These are phyloP conservation scores for Lasius platythorax DNA, from an alignment of 2,888 invertebrate genomes.

Conservation along the genomic window DNA sequence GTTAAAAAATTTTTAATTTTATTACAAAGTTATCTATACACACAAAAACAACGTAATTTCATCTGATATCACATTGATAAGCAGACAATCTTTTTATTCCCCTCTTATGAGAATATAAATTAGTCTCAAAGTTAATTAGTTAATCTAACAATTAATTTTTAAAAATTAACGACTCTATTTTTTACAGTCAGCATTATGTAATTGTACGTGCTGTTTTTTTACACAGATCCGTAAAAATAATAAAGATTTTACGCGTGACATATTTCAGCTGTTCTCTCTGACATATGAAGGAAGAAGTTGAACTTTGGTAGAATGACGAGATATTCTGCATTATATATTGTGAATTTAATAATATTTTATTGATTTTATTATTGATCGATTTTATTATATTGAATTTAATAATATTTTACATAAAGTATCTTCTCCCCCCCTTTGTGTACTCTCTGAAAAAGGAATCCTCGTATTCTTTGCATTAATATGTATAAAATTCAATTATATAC, in stretches of 20 bases:
- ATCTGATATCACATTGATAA: neutral
- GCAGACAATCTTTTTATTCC: neutral
- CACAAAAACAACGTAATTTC: neutral
- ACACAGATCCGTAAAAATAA: neutral
- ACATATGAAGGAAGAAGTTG: neutral
- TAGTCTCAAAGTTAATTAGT: no score
- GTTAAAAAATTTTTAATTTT: neutral
- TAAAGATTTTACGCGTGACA: neutral
- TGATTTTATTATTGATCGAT: neutral
- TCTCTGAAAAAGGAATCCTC: neutral
- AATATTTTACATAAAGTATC: neutral
- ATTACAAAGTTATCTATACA: neutral
- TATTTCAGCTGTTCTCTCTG: neutral
- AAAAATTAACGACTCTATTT: neutral
- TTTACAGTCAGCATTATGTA: neutral
- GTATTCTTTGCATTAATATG: neutral
- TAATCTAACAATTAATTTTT: neutral
- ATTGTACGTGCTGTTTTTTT: neutral
- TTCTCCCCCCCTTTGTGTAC: neutral
- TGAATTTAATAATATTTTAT: constrained; percentile 1
- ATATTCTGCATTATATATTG: neutral
- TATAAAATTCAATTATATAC: neutral
- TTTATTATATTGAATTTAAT: neutral
- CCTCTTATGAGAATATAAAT: neutral
- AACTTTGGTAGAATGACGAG: neutral